Evolutionary conservation across 2,888 invertebrate genomes (phyloP).

Genomic region (Chymomyza amoena): DNA sequence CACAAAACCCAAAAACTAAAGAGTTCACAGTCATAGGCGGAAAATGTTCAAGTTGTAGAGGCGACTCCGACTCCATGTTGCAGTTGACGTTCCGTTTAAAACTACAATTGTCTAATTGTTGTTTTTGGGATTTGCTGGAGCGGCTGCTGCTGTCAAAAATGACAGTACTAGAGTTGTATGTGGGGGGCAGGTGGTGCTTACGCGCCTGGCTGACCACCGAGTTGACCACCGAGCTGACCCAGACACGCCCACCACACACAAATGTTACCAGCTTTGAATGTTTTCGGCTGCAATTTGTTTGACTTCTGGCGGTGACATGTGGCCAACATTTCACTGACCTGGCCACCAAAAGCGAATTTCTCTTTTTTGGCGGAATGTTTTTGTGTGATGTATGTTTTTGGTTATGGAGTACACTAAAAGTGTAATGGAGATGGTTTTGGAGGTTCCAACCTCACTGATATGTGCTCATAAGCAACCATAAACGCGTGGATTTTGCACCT

Average conservation of each 20-base stretch:
- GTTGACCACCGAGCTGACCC: neutral
- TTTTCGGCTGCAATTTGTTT: slow-evolving; percentile 44
- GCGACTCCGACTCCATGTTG: neutral
- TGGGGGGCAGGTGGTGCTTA: neutral
- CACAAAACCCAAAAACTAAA: slow-evolving; percentile 8
- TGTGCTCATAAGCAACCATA: too few species aligned
- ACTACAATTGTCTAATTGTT: neutral
- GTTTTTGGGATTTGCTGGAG: neutral
- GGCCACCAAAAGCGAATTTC: slow-evolving; percentile 19
- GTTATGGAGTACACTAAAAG: neutral
- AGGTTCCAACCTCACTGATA: too few species aligned
- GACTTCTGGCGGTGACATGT: slow-evolving; percentile 35
- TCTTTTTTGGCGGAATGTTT: neutral
- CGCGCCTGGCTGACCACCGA: neutral
- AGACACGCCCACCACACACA: slow-evolving; percentile 5
- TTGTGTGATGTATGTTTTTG: neutral
- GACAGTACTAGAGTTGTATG: neutral
- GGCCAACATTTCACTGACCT: slow-evolving; percentile 50
- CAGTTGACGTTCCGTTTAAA: neutral
- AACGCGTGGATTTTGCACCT: too few species aligned
- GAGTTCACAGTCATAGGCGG: slow-evolving; percentile 9
- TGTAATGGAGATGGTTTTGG: too few species aligned
- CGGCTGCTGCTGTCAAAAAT: neutral
- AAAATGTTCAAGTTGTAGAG: slow-evolving; percentile 26
- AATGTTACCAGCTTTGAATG: neutral